Base-by-base conservation (phyloP, 2,888 invertebrate species). In the Eumerus sabulonum region DNA sequence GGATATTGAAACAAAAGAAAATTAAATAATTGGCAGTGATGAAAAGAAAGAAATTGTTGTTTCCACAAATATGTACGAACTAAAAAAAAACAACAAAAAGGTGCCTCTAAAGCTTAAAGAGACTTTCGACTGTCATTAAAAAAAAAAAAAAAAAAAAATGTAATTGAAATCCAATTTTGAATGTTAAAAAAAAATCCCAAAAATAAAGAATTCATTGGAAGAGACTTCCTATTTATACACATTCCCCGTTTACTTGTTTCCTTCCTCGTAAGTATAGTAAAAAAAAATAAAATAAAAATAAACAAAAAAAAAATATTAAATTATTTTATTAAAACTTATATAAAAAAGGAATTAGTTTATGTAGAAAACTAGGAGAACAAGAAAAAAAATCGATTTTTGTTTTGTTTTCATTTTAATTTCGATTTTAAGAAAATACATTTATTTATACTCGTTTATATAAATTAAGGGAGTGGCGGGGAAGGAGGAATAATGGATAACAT, bases 401-500 rank as follows among this genome's bases (percentile, higher is more conserved):
- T 7, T 27, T 7, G 27, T 27, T 27, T 7, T 27, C 27, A 27
- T 27, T 27, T 27, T 35, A 51, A 51, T 35, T 18, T 36, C 36
- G 14, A 45, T 3, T 9, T 14, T 54, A 38, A 63, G 62, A 67
- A 76, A 67, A 68, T 67, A 67, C 16, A 67, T 71, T 63, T 57
- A 51, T 47, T 27, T 62, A 17, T 40, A 42, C 40, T 45, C 50
- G 64, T 70, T 50, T 74, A 76, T 71, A 76, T 76, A 70, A 76
- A 70, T 81, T 81, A 76, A 81, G 7, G 76, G 66, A 81, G 7
- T 71, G 66, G 81, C 51, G 71, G 76, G 66, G 76, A 44, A 57
- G 50, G 70, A 81, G 66, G 70, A 76, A 66, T 74, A 68, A 51
- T 70, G 70, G 68, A 62, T 70, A 81, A 74, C 76, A 76, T 76